Base-by-base conservation (phyloP, 30 jellyfish, hydroid and myxozoan genomes). In the Chrysaora quinquecirrha region DNA sequence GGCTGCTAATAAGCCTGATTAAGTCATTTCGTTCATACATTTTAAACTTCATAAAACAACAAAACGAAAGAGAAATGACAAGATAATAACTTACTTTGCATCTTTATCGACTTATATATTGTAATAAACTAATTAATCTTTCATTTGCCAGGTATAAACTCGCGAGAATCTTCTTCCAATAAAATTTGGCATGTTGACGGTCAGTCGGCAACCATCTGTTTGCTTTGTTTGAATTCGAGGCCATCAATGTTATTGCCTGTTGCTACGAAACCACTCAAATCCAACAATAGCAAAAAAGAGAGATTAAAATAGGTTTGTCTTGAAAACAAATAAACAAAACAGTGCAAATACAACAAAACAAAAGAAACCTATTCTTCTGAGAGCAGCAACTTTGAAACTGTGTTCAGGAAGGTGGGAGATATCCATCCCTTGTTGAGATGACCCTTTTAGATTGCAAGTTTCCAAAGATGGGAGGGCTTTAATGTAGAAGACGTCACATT, bases 211-310 rank as follows among this genome's bases (percentile, higher is more conserved):
- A n/a, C n/a, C n/a, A n/a, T n/a, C n/a, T n/a, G 54, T 38, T 38
- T 14, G 68, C 68, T 52, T 52, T 52, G 68, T 52, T 52, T 52
- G 68, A 52, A 52, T 4, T 52, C 68, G 68, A 52, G 68, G 68
- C 68, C 25, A 20, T 9, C 25, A 3, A 2, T 52, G 68, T 52
- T 19, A 20, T 25, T 4, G 6, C 68, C 19, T 52, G 68, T 52
- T 52, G 68, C 68, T 52, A 52, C 29, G 68, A 10, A 52, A 52
- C 68, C 29, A 52, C 9, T 19, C 68, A 38, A 3, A 38, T 14
- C 54, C 54, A 38, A 38, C 14, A 38, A 6, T 3, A 38, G 14
- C 54, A 3, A 14, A 38, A 38, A 38, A 6, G 11, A 38, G 14
- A 14, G 54, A 38, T 38, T 38, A 38, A 3, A 38, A 38, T 38